phyloP scores from a whole-genome alignment of 2,113 vertebrate genomes.

The Sphyrna mokarran region DNA sequence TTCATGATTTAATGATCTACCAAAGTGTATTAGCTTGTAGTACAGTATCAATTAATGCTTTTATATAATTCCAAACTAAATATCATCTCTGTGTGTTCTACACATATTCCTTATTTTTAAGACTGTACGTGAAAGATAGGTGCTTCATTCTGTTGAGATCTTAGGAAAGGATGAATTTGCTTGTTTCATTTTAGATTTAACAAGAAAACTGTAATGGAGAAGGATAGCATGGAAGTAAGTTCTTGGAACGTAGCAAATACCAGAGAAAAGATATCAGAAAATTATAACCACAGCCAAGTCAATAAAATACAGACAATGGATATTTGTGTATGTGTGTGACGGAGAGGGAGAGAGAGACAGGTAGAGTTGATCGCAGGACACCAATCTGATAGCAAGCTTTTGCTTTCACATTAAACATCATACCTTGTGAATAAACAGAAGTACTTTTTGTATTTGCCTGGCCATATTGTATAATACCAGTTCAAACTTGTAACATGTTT shows the following conservation, averaged over 20 bases:
- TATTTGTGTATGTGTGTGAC: not conserved
- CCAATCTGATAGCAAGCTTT: not conserved
- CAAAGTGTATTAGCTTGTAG: too few relatives aligned
- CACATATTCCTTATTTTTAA: too few relatives aligned
- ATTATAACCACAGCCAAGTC: not conserved
- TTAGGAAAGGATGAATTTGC: not conserved
- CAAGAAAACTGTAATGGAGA: not conserved
- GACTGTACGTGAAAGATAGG: too few relatives aligned
- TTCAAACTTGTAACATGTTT: not conserved
- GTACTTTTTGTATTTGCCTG: not conserved
- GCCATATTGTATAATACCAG: not conserved
- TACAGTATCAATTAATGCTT: too few relatives aligned
- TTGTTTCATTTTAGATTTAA: not conserved
- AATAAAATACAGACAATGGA: not conserved
- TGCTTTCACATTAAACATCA: not conserved
- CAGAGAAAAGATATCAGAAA: not conserved
- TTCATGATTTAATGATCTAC: too few relatives aligned
- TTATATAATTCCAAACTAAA: too few relatives aligned
- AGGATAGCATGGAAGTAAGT: not conserved
- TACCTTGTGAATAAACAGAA: not conserved
- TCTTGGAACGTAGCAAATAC: not conserved
- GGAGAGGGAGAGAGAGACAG: not conserved
- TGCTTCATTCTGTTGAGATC: not conserved
- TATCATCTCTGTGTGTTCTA: too few relatives aligned
- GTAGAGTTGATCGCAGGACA: not conserved